A percentile compares a stretch with the other conserved stretches of the same genome.
Evolutionary conservation across 30 jellyfish, hydroid and myxozoan species (phyloP).

Genomic region (Phacellophora camtschatica): DNA sequence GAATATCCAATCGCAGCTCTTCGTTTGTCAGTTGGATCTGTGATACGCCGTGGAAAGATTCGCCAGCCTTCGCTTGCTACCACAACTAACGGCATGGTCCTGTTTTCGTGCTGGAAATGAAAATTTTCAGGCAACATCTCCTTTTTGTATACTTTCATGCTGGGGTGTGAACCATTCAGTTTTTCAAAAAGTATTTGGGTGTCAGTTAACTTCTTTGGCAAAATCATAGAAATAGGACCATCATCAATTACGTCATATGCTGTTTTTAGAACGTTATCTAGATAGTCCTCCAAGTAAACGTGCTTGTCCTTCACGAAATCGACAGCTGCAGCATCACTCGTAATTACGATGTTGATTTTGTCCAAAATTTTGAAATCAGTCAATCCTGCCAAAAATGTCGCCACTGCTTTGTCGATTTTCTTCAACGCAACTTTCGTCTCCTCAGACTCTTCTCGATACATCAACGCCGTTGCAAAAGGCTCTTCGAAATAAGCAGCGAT

Average conservation of each 20-base stretch:
- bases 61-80: slow-evolving; percentile 98
- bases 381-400: slow-evolving; percentile 30
- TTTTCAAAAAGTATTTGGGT: slow-evolving; percentile 10
- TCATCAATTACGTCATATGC: slow-evolving; percentile 80
- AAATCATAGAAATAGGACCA: slow-evolving; percentile 79
- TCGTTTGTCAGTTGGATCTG: slow-evolving; percentile 76
- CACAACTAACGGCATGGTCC: slow-evolving; percentile 81
- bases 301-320: slow-evolving; percentile 52
- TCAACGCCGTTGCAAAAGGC: slow-evolving; percentile 70
- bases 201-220: slow-evolving; percentile 45
- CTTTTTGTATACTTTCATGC: slow-evolving; percentile 74
- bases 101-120: slow-evolving; percentile 69
- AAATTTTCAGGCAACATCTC: slow-evolving; percentile 69
- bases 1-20: slow-evolving; percentile 88
- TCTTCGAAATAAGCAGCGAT: slow-evolving; percentile 95
- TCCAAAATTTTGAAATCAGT: slow-evolving; percentile 3
- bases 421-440: slow-evolving; percentile 51
- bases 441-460: slow-evolving; percentile 59
- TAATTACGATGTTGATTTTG: slow-evolving; percentile 70
- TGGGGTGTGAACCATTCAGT: slow-evolving; percentile 67
- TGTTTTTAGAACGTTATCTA: not conserved
- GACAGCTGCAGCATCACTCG: slow-evolving; percentile 92
- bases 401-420: slow-evolving; percentile 31
- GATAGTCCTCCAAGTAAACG: slow-evolving; percentile 84
- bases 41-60: slow-evolving; percentile 73